Base-by-base conservation (phyloP, 2,113 vertebrate genomes). In the Prunella himalayana region DNA sequence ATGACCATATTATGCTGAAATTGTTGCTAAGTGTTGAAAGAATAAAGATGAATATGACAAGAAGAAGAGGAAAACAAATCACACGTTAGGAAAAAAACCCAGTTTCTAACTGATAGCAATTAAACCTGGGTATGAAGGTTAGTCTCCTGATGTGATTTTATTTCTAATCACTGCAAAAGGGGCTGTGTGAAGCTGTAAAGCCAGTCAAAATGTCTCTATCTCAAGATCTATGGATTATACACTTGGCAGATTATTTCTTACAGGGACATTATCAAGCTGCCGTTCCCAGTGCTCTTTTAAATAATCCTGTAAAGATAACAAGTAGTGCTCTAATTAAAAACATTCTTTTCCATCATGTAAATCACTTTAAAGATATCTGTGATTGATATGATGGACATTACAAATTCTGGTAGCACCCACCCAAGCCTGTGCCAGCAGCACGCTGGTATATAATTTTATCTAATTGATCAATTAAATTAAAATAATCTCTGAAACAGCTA, bases 381-480 rank as follows among this genome's bases (percentile, higher is more conserved):
- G 68, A 69, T 66, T 54, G 28, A 77, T 88, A n/a, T 2, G 27
- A 35, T 47, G 90, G 93, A 84, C 51, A 82, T 85, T 56, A 93
- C 47, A 68, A 66, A 91, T 49, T 41, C 91, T 49, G 49, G 11
- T 47, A 88, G 92, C 92, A 82, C 65, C 15, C 54, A 45, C 59
- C 84, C 94, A 93, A 89, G 83, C 70, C 84, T 30, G 7, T 65
- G 95, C 94, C 97, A 97, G 42, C 70, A 83, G 64, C 78, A 87
- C 1, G 2, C 44, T 47, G 61, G 83, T 75, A 77, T 77, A 90
- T 95, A 91, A 96, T 97, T 97, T 96, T 82, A 96, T 90, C 94
- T 97, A 97, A 97, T 92, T 96, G 96, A 97, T 96, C 95, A 95
- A 97, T 97, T 98, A 97, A 97, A 97, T 92, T 85, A 95, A 90